Base-by-base conservation (phyloP, 37 sponge, comb jelly and placozoan species). In the Halichondria panicea region DNA sequence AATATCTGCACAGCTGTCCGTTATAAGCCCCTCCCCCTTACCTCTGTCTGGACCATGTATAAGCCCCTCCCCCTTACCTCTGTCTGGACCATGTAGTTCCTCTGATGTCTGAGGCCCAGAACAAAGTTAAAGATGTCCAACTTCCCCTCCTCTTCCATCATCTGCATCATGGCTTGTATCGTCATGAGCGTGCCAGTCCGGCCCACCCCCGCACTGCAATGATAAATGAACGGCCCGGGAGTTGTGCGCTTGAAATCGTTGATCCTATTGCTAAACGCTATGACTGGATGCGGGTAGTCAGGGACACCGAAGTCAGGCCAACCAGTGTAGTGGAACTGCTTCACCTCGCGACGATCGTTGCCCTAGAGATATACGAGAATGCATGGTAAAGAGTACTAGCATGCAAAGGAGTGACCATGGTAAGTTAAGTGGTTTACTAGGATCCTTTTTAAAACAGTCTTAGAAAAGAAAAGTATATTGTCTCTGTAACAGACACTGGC, bases 171-270 rank as follows among this genome's bases (percentile, higher is more conserved):
- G 36, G 56, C 27, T 35, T 78, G 71, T 43, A 92, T 85, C 55
- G 68, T 45, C 35, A 92, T 84, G 43, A 85, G 81, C 15, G 93
- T 88, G 19, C 93, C 93, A 32, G 91, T 89, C 2, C 93, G 67
- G 27, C 93, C 93, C 19, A 92, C 93, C 2, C 93, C 93, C 73
- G 93, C 93, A 84, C 93, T 92, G 93, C 93, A 92, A 73, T 92
- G 93, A 18, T 84, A 61, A 22, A 92, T 55, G 40, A 79, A 78
- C 22, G 93, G 91, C 1, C 90, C 93, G 12, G 27, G 55, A n/a
- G 67, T 53, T 0, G 62, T 68, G 4, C 80, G 57, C 38, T 83
- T 82, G 59, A 75, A 76, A 40, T 74, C 61, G 27, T 75, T 43
- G 38, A 84, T 40, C 30, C 90, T 39, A 7, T 74, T 78, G 43